phyloP scores from a whole-genome alignment of 1,140 invertebrate genomes.

The Zaprionus vittiger region DNA sequence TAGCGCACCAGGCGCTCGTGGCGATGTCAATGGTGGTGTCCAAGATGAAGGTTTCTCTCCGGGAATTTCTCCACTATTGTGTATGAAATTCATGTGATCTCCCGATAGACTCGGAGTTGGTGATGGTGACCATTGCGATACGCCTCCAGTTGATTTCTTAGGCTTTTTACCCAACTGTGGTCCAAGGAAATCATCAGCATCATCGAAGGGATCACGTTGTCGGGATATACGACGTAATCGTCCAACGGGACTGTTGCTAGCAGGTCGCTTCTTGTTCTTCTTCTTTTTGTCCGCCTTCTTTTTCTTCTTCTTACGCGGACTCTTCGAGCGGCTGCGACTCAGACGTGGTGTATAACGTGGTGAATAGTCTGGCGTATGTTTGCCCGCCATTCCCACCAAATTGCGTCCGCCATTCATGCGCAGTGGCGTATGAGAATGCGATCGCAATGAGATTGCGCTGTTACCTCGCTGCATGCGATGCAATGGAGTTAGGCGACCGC shows the following conservation, averaged over 20 bases:
- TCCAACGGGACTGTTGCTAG: conserved; percentile 60
- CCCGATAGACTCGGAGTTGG: conserved; percentile 67
- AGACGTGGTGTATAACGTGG: conserved; percentile 71
- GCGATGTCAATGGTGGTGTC: conserved; percentile 83
- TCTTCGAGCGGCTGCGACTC: conserved; percentile 73
- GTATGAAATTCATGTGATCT: conserved; percentile 37
- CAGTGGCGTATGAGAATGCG: conserved; percentile 61
- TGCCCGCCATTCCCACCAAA: conserved; percentile 25
- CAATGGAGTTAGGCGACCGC: conserved; percentile 49
- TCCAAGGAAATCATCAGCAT: conserved; percentile 59
- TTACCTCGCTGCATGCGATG: conserved; percentile 41
- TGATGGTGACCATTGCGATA: conserved; percentile 64
- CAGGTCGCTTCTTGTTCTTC: conserved; percentile 70
- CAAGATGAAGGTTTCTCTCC: conserved; percentile 71
- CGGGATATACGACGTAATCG: conserved; percentile 64
- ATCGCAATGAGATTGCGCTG: conserved; percentile 74
- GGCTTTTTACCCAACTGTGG: conserved; percentile 60
- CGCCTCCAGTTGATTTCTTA: conserved; percentile 29
- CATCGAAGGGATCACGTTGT: conserved; percentile 73
- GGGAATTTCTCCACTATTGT: conserved; percentile 31
- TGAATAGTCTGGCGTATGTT: conserved; percentile 58
- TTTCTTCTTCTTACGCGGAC: conserved; percentile 73
- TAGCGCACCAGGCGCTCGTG: conserved; percentile 73
- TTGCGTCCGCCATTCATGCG: conserved; percentile 64
- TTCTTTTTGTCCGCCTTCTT: conserved; percentile 73